Evolutionary conservation across 2,888 invertebrate genomes (phyloP).

Genomic region (Conchocele bisecta): DNA sequence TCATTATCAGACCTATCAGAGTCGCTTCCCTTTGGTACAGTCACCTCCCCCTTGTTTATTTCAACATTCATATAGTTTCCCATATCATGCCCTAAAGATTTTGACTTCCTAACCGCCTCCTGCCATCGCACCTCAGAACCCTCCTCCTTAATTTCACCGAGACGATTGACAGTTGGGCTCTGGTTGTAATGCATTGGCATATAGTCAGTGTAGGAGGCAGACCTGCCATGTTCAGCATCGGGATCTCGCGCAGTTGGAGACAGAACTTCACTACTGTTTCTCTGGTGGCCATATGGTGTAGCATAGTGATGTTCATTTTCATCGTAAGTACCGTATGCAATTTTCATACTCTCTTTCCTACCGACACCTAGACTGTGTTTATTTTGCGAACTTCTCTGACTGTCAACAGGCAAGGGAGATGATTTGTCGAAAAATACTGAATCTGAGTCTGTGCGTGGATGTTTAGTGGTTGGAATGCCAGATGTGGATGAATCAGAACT

Average conservation of each 20-base stretch:
- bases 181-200: slow-evolving; percentile 59
- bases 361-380: slow-evolving; percentile 45
- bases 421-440: slow-evolving; percentile 65
- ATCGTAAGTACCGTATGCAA: slow-evolving; percentile 76
- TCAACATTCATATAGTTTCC: slow-evolving; percentile 58
- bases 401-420: slow-evolving; percentile 32
- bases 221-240: slow-evolving; percentile 43
- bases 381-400: neutral
- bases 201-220: slow-evolving; percentile 59
- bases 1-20: slow-evolving; percentile 40
- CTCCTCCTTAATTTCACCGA: slow-evolving; percentile 73
- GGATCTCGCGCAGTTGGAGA: slow-evolving; percentile 31
- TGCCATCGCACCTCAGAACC: slow-evolving; percentile 62
- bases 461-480: slow-evolving; percentile 16
- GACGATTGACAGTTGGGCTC: slow-evolving; percentile 42
- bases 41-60: slow-evolving; percentile 23
- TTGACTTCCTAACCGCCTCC: slow-evolving; percentile 58
- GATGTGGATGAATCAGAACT: slow-evolving; percentile 56
- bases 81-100: slow-evolving; percentile 41
- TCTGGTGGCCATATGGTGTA: slow-evolving; percentile 51
- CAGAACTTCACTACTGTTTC: slow-evolving; percentile 61
- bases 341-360: slow-evolving; percentile 73
- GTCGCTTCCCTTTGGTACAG: slow-evolving; percentile 29
- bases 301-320: slow-evolving; percentile 65
- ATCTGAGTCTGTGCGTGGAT: slow-evolving; percentile 56